Conservation (phyloP, 2,888 invertebrate genomes). For the Protula sp. region DNA sequence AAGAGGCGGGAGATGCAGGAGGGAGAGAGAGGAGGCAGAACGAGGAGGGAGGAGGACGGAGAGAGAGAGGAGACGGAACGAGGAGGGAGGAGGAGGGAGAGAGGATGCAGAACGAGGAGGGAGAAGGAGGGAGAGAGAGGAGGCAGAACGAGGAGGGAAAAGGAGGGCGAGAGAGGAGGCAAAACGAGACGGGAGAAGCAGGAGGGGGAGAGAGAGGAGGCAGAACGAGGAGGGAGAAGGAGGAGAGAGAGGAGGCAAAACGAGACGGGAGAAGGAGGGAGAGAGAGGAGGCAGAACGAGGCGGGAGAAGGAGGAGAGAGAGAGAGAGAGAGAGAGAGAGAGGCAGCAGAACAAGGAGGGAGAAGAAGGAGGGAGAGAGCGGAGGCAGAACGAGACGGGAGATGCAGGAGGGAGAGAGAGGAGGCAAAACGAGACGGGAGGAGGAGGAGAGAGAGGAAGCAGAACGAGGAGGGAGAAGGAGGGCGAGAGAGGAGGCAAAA, state of each 20-base stretch:
- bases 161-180: too few species aligned
- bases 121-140: neutral
- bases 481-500: too few species aligned
- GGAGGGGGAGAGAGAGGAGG: too few species aligned
- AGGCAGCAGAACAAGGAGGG: neutral
- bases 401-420: neutral
- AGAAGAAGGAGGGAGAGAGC: neutral
- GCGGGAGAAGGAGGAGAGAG: neutral
- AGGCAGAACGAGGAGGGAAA: too few species aligned
- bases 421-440: neutral
- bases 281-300: too few species aligned
- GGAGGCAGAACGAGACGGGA: neutral
- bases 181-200: too few species aligned
- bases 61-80: neutral
- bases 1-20: too few species aligned
- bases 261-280: too few species aligned
- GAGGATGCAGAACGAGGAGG: neutral
- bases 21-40: too few species aligned
- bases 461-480: neutral
- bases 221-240: too few species aligned
- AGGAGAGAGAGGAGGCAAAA: too few species aligned
- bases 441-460: neutral
- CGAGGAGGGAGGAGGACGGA: too few species aligned
- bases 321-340: neutral
- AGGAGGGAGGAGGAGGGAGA: neutral